These are phyloP conservation scores for Eupithecia abbreviata DNA, from an alignment of 2,888 invertebrate species.

Conservation along the genomic window DNA sequence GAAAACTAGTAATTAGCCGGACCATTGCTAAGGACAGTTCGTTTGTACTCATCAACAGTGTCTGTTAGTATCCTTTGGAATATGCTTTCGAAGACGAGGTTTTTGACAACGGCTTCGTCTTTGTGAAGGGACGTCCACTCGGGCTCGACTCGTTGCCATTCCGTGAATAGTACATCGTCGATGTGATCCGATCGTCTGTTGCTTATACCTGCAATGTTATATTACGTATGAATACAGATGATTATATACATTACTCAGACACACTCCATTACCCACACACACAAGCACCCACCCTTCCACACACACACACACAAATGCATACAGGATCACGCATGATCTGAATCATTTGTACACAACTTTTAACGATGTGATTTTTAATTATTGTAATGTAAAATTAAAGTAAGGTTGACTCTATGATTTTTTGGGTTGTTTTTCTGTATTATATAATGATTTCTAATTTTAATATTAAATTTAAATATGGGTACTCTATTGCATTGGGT, in stretches of 20 bases:
- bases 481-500: no score
- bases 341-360: no score
- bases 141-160: slow-evolving; percentile 77
- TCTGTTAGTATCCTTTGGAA: slow-evolving; percentile 73
- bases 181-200: slow-evolving; percentile 74
- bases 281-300: no score
- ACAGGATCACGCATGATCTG: no score
- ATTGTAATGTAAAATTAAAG: no score
- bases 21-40: slow-evolving; percentile 50
- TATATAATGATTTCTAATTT: no score
- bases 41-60: slow-evolving; percentile 74
- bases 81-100: slow-evolving; percentile 74
- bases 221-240: background rate
- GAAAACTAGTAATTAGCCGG: slow-evolving; percentile 11
- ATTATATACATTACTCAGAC: background rate
- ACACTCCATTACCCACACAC: no score
- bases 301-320: no score
- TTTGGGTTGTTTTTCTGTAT: no score
- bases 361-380: no score
- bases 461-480: no score
- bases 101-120: slow-evolving; percentile 73
- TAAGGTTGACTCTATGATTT: no score
- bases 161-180: slow-evolving; percentile 74
- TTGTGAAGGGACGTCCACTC: slow-evolving; percentile 74
- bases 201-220: slow-evolving; percentile 60